These are phyloP conservation scores for Nycticryphes semicollaris DNA, from an alignment of 2,113 vertebrate genomes.

Conservation along the genomic window DNA sequence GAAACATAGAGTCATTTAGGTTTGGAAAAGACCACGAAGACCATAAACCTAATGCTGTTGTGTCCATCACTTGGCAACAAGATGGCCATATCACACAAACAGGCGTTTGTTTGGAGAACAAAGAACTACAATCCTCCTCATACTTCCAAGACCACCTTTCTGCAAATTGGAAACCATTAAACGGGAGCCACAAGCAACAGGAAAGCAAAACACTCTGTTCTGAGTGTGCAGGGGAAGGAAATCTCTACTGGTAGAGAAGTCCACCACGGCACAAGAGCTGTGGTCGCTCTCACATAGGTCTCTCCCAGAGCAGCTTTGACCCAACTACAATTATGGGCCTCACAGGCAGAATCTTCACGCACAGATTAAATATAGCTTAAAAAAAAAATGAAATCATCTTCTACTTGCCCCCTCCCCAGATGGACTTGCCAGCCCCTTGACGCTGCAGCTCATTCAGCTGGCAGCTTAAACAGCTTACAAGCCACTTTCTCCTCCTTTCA, in stretches of 20 bases:
- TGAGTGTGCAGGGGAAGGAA: background rate
- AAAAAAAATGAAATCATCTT: background rate
- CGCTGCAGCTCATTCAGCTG: background rate
- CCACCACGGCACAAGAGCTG: background rate
- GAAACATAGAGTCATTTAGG: fast-evolving
- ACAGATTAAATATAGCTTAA: background rate
- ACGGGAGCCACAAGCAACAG: background rate
- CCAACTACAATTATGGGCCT: background rate
- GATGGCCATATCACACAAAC: background rate
- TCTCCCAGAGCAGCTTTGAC: background rate
- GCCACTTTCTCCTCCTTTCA: background rate
- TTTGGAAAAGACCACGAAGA: background rate
- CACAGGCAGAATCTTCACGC: background rate
- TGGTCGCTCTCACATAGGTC: no score
- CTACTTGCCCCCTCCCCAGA: background rate
- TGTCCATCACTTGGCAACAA: background rate
- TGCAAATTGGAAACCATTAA: background rate
- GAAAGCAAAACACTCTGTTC: background rate
- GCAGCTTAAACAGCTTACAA: background rate
- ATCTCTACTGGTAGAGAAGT: background rate
- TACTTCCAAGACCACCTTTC: background rate
- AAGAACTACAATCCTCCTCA: background rate
- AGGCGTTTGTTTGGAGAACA: background rate
- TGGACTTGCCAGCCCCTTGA: background rate
- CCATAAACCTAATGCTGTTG: background rate